These are phyloP conservation scores for Spheniscus humboldti DNA, from an alignment of 2,797 vertebrate genomes.

Conservation along the genomic window DNA sequence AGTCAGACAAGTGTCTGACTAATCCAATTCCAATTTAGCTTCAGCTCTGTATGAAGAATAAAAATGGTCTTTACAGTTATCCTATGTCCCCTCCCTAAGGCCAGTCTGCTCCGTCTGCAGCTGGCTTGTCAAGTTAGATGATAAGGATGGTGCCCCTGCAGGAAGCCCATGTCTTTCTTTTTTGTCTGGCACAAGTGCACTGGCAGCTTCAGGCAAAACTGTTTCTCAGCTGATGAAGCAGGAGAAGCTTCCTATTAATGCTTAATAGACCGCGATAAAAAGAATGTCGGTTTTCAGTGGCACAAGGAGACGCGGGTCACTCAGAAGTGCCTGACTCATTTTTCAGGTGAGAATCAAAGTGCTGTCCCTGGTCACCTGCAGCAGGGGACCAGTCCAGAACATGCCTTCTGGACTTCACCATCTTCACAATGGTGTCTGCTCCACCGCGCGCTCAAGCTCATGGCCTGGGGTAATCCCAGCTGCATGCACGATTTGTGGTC, in stretches of 20 bases:
- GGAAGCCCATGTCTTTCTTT: not conserved
- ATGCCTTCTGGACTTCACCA: not conserved
- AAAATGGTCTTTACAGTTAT: not conserved
- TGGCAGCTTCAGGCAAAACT: not conserved
- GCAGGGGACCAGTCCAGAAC: not conserved
- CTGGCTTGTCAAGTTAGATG: not conserved
- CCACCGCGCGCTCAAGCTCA: not conserved
- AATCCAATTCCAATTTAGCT: not conserved
- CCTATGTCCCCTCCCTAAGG: not conserved
- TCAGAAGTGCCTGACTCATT: not conserved
- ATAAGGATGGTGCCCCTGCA: not conserved
- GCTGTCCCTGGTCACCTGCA: not conserved
- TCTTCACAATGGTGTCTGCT: fast-evolving
- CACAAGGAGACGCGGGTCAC: not conserved
- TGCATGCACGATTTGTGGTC: not conserved
- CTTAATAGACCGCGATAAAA: not conserved
- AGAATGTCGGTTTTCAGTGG: not conserved
- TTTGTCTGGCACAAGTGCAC: not conserved
- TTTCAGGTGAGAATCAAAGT: not conserved
- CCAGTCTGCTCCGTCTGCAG: not conserved
- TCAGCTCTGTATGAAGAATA: not conserved
- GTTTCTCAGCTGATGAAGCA: not conserved
- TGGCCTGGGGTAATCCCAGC: fast-evolving
- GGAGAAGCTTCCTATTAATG: not conserved
- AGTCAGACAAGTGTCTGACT: not conserved